phyloP scores from a whole-genome alignment of 2,797 vertebrate genomes.

The Amazona ochrocephala region DNA sequence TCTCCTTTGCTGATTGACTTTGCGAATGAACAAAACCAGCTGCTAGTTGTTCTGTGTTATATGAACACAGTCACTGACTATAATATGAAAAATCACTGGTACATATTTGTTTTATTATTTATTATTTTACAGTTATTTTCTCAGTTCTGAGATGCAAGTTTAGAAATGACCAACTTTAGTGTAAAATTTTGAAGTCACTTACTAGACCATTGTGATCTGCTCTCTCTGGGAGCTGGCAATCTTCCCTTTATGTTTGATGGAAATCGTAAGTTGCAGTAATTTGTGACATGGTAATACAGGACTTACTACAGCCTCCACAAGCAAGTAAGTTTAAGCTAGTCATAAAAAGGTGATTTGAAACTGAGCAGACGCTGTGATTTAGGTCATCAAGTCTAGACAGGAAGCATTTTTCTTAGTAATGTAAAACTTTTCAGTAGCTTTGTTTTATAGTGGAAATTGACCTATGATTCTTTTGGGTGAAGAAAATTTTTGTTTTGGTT shows the following conservation, averaged over 20 bases:
- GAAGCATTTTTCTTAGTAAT: neutral
- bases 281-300: neutral
- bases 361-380: neutral
- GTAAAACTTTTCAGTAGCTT: neutral
- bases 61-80: neutral
- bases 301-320: neutral
- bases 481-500: neutral
- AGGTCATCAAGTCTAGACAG: neutral
- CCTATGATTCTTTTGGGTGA: neutral
- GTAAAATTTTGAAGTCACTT: no score
- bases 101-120: neutral
- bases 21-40: neutral
- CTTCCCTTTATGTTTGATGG: neutral
- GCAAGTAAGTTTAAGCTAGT: neutral
- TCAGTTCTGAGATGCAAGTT: neutral
- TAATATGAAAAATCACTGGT: neutral
- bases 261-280: neutral
- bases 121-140: neutral
- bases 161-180: neutral
- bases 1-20: neutral
- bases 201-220: neutral
- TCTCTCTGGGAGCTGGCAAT: neutral
- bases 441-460: neutral
- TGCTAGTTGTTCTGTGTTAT: neutral
- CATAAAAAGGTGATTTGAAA: neutral